Conservation (phyloP, 1,140 invertebrate genomes). For the Drosophila elegans region DNA sequence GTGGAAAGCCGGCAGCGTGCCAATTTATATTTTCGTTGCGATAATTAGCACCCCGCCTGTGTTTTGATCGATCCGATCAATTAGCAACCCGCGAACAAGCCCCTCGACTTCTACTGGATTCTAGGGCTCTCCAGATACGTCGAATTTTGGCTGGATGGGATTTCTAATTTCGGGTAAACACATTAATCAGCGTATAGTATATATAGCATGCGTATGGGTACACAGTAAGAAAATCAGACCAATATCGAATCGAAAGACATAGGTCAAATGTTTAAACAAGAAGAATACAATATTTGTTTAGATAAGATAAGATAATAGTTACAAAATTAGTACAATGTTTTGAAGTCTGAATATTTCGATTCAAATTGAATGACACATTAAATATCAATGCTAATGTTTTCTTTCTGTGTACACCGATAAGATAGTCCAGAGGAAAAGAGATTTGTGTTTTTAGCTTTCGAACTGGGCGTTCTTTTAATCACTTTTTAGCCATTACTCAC, state of each 20-base stretch:
- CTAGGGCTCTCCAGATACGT: conserved; percentile 9
- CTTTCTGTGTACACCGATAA: conserved; percentile 34
- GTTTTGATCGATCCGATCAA: conserved; percentile 40
- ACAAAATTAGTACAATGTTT: too few species aligned
- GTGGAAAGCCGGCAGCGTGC: conserved; percentile 6
- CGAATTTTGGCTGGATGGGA: background rate
- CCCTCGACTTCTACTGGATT: conserved; percentile 4
- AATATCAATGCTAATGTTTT: background rate
- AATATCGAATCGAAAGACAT: too few species aligned
- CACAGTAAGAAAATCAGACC: background rate
- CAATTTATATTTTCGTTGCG: conserved; percentile 15
- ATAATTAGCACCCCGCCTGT: conserved; percentile 29
- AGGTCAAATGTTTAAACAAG: too few species aligned
- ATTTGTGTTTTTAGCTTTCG: conserved; percentile 28
- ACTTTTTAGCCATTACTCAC: conserved; percentile 39
- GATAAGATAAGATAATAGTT: too few species aligned
- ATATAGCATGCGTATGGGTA: conserved; percentile 6
- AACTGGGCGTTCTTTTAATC: conserved; percentile 38
- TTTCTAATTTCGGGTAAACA: conserved; percentile 50
- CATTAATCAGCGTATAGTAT: conserved; percentile 41
- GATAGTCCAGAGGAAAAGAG: conserved; percentile 27
- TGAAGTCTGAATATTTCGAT: too few species aligned
- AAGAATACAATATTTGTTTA: too few species aligned
- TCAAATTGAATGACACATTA: too few species aligned
- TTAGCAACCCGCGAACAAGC: conserved; percentile 25